Evolutionary conservation across 2,797 vertebrate genomes (phyloP).

Genomic region (Melanotaenia pygmaea): DNA sequence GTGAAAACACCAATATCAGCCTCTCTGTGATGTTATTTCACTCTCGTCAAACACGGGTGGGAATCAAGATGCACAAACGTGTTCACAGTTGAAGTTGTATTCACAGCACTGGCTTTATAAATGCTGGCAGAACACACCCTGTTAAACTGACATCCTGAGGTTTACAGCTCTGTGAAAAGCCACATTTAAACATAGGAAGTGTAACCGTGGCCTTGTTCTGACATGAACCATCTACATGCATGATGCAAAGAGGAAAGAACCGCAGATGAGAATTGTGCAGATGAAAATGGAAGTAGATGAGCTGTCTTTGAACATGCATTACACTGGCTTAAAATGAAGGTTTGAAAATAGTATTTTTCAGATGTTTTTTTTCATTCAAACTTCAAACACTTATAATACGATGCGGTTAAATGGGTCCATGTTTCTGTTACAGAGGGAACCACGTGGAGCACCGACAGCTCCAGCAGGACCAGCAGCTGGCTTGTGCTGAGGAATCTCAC

Average conservation of each 20-base stretch:
- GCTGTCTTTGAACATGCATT: neutral
- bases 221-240: neutral
- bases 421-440: slow-evolving; percentile 83
- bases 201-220: slow-evolving; percentile 42
- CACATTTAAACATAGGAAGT: neutral
- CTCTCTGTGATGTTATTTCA: slow-evolving; percentile 8
- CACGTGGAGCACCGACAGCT: slow-evolving; percentile 97
- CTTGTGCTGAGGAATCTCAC: slow-evolving; percentile 98
- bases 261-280: neutral
- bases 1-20: neutral
- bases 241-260: neutral
- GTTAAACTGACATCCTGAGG: slow-evolving; percentile 74
- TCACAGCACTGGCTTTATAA: neutral
- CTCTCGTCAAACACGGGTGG: neutral
- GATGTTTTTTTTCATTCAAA: neutral
- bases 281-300: neutral
- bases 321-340: neutral
- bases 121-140: slow-evolving; percentile 42
- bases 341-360: neutral
- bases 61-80: slow-evolving; percentile 21
- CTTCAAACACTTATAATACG: neutral
- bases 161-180: slow-evolving; percentile 43
- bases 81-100: slow-evolving; percentile 1
- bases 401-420: neutral
- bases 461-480: slow-evolving; percentile 97